Evolutionary conservation across 2,888 invertebrate genomes (phyloP).

Genomic region (Melanostoma mellinum): DNA sequence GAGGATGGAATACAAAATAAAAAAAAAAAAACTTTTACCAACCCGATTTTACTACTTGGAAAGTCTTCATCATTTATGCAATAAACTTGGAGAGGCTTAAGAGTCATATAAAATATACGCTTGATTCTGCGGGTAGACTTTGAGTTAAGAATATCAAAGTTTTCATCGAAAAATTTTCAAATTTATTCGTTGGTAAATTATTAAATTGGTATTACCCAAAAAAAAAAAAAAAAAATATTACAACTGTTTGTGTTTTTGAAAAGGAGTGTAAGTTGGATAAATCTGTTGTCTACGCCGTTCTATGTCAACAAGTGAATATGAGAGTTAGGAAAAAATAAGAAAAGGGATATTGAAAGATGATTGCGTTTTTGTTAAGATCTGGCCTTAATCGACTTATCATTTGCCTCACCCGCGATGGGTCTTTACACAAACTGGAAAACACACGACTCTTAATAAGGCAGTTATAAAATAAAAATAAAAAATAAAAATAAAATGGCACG

Average conservation of each 20-base stretch:
- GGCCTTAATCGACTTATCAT: no score
- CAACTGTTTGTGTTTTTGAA: constrained; percentile 11
- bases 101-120: constrained; percentile 31
- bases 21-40: constrained; percentile 12
- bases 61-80: constrained; percentile 48
- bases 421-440: no score
- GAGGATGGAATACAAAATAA: no score
- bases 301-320: no score
- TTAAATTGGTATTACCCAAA: constrained; percentile 12
- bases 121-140: constrained; percentile 3
- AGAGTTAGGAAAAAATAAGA: no score
- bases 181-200: constrained; percentile 29
- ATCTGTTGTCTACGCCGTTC: no score
- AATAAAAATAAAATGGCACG: no score
- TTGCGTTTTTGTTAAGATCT: no score
- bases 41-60: constrained; percentile 47
- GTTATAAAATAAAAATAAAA: no score
- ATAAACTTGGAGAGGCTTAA: constrained; percentile 53
- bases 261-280: neutral
- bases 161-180: constrained; percentile 27
- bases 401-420: no score
- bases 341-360: no score
- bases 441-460: no score
- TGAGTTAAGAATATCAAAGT: constrained; percentile 34
- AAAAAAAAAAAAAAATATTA: constrained; percentile 28